These are phyloP conservation scores for Nephrotoma appendiculata DNA, from an alignment of 2,888 invertebrate genomes.

Conservation along the genomic window DNA sequence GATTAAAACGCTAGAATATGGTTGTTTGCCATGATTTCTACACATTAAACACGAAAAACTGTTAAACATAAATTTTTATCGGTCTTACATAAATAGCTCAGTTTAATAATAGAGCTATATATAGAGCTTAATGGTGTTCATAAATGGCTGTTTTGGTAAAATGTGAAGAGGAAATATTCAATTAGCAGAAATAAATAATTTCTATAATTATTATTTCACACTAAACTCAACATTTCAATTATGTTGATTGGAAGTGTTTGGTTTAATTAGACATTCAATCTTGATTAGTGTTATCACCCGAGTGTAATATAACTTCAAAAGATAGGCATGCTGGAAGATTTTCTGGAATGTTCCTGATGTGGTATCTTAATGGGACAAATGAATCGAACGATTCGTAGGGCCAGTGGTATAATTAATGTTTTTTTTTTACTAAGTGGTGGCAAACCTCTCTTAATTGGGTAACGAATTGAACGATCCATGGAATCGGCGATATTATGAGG, in stretches of 20 bases:
- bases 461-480: too few relatives aligned
- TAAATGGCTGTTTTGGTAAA: background rate
- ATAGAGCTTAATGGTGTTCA: background rate
- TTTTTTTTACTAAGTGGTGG: too few relatives aligned
- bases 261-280: background rate
- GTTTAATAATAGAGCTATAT: background rate
- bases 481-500: too few relatives aligned
- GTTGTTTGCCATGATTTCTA: background rate
- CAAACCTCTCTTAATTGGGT: too few relatives aligned
- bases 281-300: too few relatives aligned
- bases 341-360: too few relatives aligned
- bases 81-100: background rate
- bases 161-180: background rate
- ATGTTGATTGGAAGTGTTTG: background rate
- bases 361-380: too few relatives aligned
- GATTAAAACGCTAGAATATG: background rate
- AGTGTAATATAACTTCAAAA: too few relatives aligned
- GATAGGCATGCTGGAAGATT: too few relatives aligned
- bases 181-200: background rate
- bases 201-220: background rate
- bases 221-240: background rate
- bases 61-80: background rate
- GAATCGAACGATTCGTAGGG: too few relatives aligned
- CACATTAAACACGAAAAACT: background rate
- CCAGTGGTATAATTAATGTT: too few relatives aligned